Evolutionary conservation across 2,797 vertebrate species (phyloP), one percentile per base, ranked within the genome.

Genomic region (Trematomus bernacchii): DNA sequence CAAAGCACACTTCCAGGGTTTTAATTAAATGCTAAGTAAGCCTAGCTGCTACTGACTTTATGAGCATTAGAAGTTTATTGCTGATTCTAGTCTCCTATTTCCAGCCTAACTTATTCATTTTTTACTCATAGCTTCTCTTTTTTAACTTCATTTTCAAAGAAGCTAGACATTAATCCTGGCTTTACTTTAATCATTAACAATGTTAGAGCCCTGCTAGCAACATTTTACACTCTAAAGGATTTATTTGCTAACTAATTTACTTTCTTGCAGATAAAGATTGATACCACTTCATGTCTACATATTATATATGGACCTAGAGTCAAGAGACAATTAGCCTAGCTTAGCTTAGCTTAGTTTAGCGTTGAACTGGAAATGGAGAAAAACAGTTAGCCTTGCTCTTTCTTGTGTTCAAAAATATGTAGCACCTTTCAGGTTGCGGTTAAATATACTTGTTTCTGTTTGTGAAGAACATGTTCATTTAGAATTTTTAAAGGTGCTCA

Each of bases 1-100:
- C 16, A 42, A 60, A 80, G 77, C 66, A 42, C 60, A 83, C 82
- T 84, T 89, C 85, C 88, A 91, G 86, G 86, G 84, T 89, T 92
- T 92, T 80, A 93, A 73, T 86, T 90, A 85, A 83, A 84, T 73
- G 52, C 69, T 73, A 80, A 86, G 86, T 77, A 37, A 37, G 33
- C 33, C 33, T 37, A 84, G 83, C 80, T 46, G 73, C 74, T 83
- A 73, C 73, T 21, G 80, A 60, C 77, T 90, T 91, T 83, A 90
- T 66, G 75, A 82, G 80, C 62, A 59, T 79, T 66, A 81, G 55
- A 61, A 23, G 59, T 84, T 84, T 73, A 71, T 81, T 77, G 66
- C 68, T 84, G 80, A 77, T 77, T 66, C 70, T 27, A 76, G 53
- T 60, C 62, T 73, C 55, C 51, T 47, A n/a, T 71, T 84, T 63